phyloP scores from a whole-genome alignment of 2,888 invertebrate genomes.

The Pristionchus fissidentatus region DNA sequence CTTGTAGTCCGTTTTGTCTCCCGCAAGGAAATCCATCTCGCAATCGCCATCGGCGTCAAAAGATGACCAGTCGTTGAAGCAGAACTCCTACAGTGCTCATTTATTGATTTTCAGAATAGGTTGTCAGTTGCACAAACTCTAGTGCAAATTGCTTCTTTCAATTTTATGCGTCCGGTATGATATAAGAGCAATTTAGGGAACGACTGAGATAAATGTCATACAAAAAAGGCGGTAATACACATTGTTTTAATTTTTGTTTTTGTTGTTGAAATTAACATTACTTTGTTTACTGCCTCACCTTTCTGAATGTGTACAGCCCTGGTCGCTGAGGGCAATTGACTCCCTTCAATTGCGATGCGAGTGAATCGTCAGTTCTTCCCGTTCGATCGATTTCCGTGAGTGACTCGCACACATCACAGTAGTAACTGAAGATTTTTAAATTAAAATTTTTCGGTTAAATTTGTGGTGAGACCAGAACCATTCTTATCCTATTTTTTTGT shows the following conservation, averaged over 20 bases:
- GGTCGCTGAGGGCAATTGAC: slow-evolving; percentile 73
- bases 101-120: too few species aligned
- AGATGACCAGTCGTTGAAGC: slow-evolving; percentile 75
- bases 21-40: slow-evolving; percentile 73
- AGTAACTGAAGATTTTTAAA: slow-evolving; percentile 69
- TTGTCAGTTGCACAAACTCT: neutral
- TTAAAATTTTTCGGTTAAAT: too few species aligned
- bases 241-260: too few species aligned
- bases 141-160: neutral
- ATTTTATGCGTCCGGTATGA: too few species aligned
- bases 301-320: slow-evolving; percentile 72
- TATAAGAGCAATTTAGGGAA: too few species aligned
- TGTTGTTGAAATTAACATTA: too few species aligned
- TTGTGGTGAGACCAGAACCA: too few species aligned
- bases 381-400: slow-evolving; percentile 65
- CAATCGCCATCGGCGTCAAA: slow-evolving; percentile 75
- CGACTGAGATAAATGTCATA: too few species aligned
- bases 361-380: slow-evolving; percentile 50
- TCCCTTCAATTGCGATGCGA: slow-evolving; percentile 67
- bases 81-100: slow-evolving; percentile 65
- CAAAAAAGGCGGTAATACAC: too few species aligned
- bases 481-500: neutral
- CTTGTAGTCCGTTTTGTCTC: slow-evolving; percentile 71
- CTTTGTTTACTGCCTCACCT: slow-evolving; percentile 51
- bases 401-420: slow-evolving; percentile 75